These are phyloP conservation scores for Candidula unifasciata DNA, from an alignment of 2,888 invertebrate species.

Conservation along the genomic window DNA sequence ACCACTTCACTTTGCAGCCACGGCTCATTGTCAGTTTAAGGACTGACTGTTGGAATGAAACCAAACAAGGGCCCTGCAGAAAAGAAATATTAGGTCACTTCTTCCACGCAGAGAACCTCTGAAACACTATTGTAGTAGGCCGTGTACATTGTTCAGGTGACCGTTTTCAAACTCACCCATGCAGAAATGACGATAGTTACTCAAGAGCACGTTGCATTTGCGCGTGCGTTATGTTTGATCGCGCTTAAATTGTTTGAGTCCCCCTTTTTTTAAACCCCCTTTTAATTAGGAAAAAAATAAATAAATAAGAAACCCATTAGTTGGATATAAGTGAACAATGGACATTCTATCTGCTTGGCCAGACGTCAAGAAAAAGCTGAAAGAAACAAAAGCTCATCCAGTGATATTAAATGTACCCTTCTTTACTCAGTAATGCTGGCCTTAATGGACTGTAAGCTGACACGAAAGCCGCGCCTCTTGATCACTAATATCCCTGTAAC, in stretches of 20 bases:
- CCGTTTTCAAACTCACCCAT: neutral
- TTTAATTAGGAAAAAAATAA: no score
- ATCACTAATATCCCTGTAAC: neutral
- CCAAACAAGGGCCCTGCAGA: no score
- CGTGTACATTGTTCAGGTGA: no score
- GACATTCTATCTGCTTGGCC: neutral
- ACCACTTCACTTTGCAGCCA: no score
- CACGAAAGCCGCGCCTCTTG: neutral
- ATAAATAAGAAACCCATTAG: neutral
- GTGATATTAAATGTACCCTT: neutral
- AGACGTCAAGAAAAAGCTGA: neutral
- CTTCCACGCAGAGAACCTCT: no score
- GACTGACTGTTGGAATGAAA: no score
- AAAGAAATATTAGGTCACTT: no score
- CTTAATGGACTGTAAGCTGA: neutral
- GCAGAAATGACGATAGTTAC: neutral
- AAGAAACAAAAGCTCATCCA: neutral
- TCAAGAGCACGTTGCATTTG: neutral
- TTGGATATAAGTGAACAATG: neutral
- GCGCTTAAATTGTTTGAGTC: neutral
- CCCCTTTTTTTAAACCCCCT: no score
- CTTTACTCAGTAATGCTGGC: neutral
- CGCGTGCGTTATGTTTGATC: neutral
- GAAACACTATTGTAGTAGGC: no score
- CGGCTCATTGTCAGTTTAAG: no score